These are phyloP conservation scores for Heteromyza rotundicornis DNA, from an alignment of 2,888 invertebrate species.

Conservation along the genomic window DNA sequence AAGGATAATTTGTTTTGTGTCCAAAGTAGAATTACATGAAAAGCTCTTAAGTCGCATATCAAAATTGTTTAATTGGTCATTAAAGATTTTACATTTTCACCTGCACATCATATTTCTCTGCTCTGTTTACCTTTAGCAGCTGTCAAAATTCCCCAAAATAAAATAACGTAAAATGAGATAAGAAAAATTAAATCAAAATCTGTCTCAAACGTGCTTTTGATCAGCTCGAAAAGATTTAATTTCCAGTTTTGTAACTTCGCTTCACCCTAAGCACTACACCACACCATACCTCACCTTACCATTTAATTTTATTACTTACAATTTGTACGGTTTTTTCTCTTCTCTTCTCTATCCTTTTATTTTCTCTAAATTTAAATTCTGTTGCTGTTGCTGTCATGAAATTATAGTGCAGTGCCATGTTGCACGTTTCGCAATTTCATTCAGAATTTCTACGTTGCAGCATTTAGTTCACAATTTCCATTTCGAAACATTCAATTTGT, in stretches of 20 bases:
- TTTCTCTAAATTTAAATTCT: too few relatives aligned
- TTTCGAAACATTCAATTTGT: conserved; percentile 31
- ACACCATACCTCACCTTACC: too few relatives aligned
- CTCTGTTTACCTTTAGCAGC: background rate
- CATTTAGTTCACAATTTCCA: conserved; percentile 16
- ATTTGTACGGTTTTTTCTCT: too few relatives aligned
- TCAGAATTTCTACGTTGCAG: conserved; percentile 4
- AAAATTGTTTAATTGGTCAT: background rate
- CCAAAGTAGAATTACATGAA: background rate
- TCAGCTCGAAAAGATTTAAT: too few relatives aligned
- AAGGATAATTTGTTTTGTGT: conserved; percentile 16
- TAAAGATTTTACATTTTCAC: background rate
- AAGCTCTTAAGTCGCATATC: background rate
- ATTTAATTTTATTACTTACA: too few relatives aligned
- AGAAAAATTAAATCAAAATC: background rate
- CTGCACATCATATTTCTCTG: background rate
- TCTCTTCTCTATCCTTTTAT: too few relatives aligned
- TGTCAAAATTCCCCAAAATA: background rate
- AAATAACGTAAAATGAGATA: too few relatives aligned
- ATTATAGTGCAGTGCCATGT: conserved; percentile 12
- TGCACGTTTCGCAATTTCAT: conserved; percentile 21
- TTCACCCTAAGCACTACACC: too few relatives aligned
- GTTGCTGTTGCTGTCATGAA: background rate
- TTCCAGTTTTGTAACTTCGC: too few relatives aligned
- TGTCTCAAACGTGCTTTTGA: background rate